Conservation (phyloP, 1,140 invertebrate species). For the Uloborus diversus region DNA sequence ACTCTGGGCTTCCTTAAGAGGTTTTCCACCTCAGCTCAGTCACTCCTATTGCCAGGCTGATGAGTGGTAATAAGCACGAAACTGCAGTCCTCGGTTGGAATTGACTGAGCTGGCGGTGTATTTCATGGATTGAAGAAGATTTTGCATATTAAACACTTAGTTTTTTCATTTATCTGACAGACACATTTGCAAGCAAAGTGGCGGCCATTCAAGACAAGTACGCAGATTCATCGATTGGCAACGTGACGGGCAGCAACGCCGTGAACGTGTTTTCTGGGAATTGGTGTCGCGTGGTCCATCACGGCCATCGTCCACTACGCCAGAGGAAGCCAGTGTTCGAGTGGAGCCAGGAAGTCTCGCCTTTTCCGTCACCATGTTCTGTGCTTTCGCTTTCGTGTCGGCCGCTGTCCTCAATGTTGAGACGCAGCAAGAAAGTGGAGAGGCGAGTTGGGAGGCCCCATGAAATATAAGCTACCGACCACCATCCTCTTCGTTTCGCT, state of each 20-base stretch:
- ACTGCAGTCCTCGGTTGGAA: too few relatives aligned
- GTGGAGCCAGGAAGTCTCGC: constrained; percentile 70
- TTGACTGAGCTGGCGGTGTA: too few relatives aligned
- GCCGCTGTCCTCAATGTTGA: constrained; percentile 77
- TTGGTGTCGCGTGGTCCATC: constrained; percentile 68
- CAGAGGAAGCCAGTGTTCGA: constrained; percentile 63
- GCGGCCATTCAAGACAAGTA: constrained; percentile 96
- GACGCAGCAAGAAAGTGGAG: constrained; percentile 81
- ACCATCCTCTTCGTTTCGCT: constrained; percentile 81
- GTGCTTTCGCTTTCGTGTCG: constrained; percentile 67
- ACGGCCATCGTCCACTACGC: constrained; percentile 63
- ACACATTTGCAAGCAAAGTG: constrained; percentile 98
- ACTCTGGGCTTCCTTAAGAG: too few relatives aligned
- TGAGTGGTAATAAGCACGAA: too few relatives aligned
- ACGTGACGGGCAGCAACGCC: constrained; percentile 98
- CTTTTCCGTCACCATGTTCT: constrained; percentile 71
- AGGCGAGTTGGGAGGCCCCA: constrained; percentile 92
- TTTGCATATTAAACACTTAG: too few relatives aligned
- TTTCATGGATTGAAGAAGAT: too few relatives aligned
- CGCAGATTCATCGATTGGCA: constrained; percentile 96
- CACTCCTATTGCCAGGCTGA: too few relatives aligned
- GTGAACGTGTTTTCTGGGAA: constrained; percentile 87
- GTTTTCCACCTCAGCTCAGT: too few relatives aligned
- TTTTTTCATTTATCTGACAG: too few relatives aligned
- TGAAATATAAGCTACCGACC: constrained; percentile 77